Conservation (phyloP, 2,888 invertebrate genomes). For the Ectropis crepuscularia region DNA sequence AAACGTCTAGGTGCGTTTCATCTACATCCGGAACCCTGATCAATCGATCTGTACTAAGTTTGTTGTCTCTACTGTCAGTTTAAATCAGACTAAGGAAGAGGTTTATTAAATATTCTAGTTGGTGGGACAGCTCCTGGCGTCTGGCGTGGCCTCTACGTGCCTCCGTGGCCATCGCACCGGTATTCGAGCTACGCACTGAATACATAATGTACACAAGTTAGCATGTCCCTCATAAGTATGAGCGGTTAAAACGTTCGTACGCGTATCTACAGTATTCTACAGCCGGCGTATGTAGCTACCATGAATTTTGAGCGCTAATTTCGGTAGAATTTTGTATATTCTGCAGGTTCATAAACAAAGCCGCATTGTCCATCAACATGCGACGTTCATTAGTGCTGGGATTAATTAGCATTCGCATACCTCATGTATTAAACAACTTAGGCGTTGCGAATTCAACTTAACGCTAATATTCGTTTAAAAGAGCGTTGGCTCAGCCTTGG, state of each 20-base stretch:
- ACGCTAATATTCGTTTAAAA: too few relatives aligned
- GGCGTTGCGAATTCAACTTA: too few relatives aligned
- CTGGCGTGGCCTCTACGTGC: conserved; percentile 31
- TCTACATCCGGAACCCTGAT: too few relatives aligned
- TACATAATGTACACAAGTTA: conserved; percentile 38
- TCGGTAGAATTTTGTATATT: conserved; percentile 20
- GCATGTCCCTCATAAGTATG: conserved; percentile 31
- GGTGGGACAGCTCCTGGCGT: conserved; percentile 23
- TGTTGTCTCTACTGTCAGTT: neutral
- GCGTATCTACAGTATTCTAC: conserved; percentile 18
- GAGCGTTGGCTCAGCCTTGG: too few relatives aligned
- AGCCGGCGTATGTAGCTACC: conserved; percentile 11
- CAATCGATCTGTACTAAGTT: neutral
- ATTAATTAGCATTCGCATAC: too few relatives aligned
- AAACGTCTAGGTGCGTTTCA: too few relatives aligned
- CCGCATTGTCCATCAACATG: conserved; percentile 9
- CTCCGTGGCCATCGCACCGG: conserved; percentile 36
- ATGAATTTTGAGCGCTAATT: conserved; percentile 30
- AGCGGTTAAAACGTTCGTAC: conserved; percentile 19
- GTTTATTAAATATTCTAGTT: conserved; percentile 27
- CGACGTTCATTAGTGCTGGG: too few relatives aligned
- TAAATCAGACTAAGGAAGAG: conserved; percentile 12
- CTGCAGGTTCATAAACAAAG: conserved; percentile 11
- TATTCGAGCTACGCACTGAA: conserved; percentile 37
- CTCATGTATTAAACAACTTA: too few relatives aligned